Percentiles rank a stretch among this genome's conserved stretches.
Conservation (phyloP, 1,140 invertebrate genomes). For the Tetragonula clypearis region DNA sequence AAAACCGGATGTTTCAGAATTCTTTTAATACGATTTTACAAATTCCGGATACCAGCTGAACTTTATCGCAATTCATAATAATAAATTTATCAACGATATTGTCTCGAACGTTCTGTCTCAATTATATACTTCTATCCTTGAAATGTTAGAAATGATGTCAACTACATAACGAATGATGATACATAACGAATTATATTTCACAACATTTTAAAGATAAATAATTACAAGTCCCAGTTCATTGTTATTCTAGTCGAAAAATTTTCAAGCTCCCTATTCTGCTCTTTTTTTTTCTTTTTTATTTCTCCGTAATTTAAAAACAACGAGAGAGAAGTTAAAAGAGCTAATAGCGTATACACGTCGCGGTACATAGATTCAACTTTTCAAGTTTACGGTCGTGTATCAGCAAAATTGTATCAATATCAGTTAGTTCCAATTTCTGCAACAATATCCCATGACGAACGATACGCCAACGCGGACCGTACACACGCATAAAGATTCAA, state of each 20-base stretch:
- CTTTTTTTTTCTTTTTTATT: background rate
- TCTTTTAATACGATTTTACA: background rate
- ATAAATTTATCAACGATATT: background rate
- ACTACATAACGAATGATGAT: too few species aligned
- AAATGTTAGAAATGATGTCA: too few species aligned
- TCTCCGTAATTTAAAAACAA: background rate
- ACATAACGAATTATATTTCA: too few species aligned
- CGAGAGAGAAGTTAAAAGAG: background rate
- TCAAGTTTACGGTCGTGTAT: background rate
- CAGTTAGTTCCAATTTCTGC: conserved; percentile 24
- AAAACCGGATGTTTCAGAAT: background rate
- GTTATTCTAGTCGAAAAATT: background rate
- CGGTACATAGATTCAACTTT: background rate
- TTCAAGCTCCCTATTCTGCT: too few species aligned
- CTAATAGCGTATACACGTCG: background rate
- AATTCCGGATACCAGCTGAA: background rate
- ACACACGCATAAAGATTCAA: conserved; percentile 22
- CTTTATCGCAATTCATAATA: background rate
- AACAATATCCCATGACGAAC: conserved; percentile 12
- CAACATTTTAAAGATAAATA: background rate
- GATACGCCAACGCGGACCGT: background rate
- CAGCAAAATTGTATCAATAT: conserved; percentile 37
- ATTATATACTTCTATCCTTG: background rate
- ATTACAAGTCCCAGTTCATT: background rate
- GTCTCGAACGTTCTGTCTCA: background rate